phyloP scores from a whole-genome alignment of 2,888 invertebrate genomes.

The Nymphalis urticae region DNA sequence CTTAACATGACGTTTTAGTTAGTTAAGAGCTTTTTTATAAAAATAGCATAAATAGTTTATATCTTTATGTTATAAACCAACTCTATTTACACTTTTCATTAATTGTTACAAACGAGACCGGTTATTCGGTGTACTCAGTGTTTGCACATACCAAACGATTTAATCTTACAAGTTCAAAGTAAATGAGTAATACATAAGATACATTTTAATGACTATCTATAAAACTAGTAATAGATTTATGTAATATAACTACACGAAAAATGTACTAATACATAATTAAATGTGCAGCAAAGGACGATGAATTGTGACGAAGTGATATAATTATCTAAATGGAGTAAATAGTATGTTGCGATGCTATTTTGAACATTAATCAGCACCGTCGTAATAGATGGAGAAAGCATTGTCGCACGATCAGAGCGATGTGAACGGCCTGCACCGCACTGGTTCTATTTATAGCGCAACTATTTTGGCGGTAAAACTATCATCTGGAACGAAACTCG shows the following conservation, averaged over 20 bases:
- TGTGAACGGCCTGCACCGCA: conserved; percentile 62
- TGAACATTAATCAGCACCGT: neutral
- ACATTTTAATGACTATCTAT: neutral
- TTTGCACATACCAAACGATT: neutral
- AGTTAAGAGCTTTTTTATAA: too few relatives aligned
- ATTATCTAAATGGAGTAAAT: neutral
- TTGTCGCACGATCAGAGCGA: conserved; percentile 34
- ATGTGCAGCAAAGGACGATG: too few relatives aligned
- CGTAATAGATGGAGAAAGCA: neutral
- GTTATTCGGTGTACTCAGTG: neutral
- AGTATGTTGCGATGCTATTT: neutral
- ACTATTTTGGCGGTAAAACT: conserved; percentile 67
- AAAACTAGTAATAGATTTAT: neutral
- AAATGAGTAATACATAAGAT: neutral
- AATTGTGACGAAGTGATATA: neutral
- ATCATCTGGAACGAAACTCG: conserved; percentile 51
- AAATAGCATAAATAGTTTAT: too few relatives aligned
- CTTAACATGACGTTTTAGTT: too few relatives aligned
- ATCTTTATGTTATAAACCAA: neutral
- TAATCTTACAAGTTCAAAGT: neutral
- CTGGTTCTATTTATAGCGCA: conserved; percentile 57
- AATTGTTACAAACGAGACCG: neutral
- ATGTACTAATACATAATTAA: too few relatives aligned
- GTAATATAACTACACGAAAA: too few relatives aligned
- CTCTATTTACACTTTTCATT: neutral